Percentiles rank a stretch among this genome's conserved stretches.
Evolutionary conservation across 1,140 invertebrate genomes (phyloP).

Genomic region (Teleogryllus occipitalis): DNA sequence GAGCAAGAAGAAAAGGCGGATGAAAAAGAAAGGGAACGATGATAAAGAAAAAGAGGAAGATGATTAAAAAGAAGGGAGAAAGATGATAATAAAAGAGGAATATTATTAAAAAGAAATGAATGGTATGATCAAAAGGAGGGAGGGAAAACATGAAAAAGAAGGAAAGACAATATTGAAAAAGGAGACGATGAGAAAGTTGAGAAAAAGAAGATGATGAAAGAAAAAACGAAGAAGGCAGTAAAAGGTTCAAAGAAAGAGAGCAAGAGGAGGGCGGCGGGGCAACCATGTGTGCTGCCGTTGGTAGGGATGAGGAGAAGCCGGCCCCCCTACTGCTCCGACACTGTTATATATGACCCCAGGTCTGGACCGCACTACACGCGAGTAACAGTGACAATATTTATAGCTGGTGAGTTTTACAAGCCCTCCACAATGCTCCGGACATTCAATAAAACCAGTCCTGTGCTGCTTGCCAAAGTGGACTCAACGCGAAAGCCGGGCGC

Average conservation of each 20-base stretch:
- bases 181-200: not conserved
- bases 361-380: not conserved
- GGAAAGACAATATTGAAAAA: not conserved
- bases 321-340: conserved; percentile 9
- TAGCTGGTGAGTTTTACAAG: conserved; percentile 15
- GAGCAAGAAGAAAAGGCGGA: not conserved
- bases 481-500: not conserved
- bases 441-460: conserved; percentile 11
- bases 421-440: not conserved
- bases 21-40: not conserved
- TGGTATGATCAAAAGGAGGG: not conserved
- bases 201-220: not conserved
- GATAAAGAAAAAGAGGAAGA: not conserved
- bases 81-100: not conserved
- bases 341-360: conserved; percentile 14
- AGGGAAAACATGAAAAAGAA: not conserved
- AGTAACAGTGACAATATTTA: conserved; percentile 16
- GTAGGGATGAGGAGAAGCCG: not conserved
- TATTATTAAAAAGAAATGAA: not conserved
- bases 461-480: not conserved
- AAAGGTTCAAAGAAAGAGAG: not conserved
- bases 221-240: not conserved
- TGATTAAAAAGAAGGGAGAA: not conserved
- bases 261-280: too few relatives aligned
- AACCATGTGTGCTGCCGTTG: not conserved